A percentile compares a stretch with the other conserved stretches of the same genome.
Conservation (phyloP, 2,888 invertebrate species). For the Mythimna lalbum region DNA sequence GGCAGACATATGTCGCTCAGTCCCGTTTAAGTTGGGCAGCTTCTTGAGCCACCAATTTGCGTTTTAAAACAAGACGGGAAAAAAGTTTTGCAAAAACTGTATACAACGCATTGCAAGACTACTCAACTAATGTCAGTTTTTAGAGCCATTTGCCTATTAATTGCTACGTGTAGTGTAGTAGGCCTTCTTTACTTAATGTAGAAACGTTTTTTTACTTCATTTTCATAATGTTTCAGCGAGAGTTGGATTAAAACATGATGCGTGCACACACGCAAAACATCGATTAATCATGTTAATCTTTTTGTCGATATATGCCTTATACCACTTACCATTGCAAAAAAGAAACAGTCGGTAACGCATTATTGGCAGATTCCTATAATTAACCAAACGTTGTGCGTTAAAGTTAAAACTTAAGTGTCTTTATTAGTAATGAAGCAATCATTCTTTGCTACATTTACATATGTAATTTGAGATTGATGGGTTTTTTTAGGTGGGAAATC, state of each 20-base stretch:
- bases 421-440: not conserved
- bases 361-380: conserved; percentile 38
- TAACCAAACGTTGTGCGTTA: conserved; percentile 12
- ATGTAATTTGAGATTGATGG: not conserved
- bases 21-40: no score
- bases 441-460: no score
- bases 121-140: not conserved
- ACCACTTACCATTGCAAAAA: conserved; percentile 18
- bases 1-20: no score
- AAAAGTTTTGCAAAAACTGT: not conserved
- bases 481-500: no score
- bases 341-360: conserved; percentile 24
- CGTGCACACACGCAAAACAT: conserved; percentile 47
- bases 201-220: conserved; percentile 19
- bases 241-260: conserved; percentile 30
- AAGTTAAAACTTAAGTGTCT: not conserved
- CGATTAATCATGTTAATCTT: conserved; percentile 56
- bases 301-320: conserved; percentile 31
- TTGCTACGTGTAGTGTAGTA: not conserved
- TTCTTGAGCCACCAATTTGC: no score
- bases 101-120: not conserved
- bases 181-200: conserved; percentile 14
- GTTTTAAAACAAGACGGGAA: not conserved
- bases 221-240: conserved; percentile 27
- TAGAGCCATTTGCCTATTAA: not conserved